Evolutionary conservation across 2,888 invertebrate genomes (phyloP), one percentile per base, ranked within the genome.

Genomic region (Spialia ferax): DNA sequence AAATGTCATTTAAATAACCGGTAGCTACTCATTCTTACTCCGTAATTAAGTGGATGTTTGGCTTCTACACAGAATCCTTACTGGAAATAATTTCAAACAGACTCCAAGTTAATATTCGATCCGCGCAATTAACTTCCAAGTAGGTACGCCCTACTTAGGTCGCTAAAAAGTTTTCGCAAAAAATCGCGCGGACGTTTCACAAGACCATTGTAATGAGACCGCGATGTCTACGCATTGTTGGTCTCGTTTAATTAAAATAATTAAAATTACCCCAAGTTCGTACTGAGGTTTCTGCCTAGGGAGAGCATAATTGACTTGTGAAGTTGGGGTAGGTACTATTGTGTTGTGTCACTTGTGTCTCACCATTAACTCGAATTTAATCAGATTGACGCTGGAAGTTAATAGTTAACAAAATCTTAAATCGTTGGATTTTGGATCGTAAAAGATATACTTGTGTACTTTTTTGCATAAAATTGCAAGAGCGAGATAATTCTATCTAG

Each of bases 301-400:
- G 29, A 59, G 56, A 62, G 56, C 64, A 65, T 81, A 81, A 82
- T 82, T 80, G 77, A 80, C 80, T 82, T 82, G 75, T 42, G 42
- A 42, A 42, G 15, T 42, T 42, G 5, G 7, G 15, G 6, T 42
- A 2, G 7, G 4, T 42, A 42, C 42, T 7, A 42, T 15, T 15
- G 42, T 7, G 15, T 15, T 32, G 32, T 15, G 15, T 32, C 4
- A 29, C 8, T 29, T 8, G 29, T 7, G 29, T 42, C 15, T 42
- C 42, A 15, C 42, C 7, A 15, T 7, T 15, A 15, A 15, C 42
- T 42, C 42, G 42, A n/a, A 15, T 32, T 8, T 11, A 32, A 32
- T 32, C n/a, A n/a, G n/a, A n/a, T n/a, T n/a, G n/a, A n/a, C n/a
- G n/a, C n/a, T n/a, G n/a, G n/a, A n/a, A n/a, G n/a, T n/a, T n/a